Base-by-base conservation (phyloP, 2,113 vertebrate species). In the Pseudorhombus dupliciocellatus region DNA sequence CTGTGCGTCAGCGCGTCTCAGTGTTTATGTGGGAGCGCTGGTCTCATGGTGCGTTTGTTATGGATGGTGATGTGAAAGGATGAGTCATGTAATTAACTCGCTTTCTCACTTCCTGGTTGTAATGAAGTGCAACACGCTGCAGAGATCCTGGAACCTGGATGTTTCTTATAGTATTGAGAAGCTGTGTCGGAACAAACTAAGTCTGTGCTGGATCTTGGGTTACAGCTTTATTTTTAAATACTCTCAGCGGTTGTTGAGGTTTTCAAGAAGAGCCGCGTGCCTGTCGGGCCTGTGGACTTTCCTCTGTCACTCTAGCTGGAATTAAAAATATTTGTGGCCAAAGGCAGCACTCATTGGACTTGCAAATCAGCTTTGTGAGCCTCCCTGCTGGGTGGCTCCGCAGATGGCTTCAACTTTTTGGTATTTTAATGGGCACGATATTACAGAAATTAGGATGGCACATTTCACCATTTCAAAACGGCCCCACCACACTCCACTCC, bases 381-480 rank as follows among this genome's bases (percentile, higher is more conserved):
- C 70, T 75, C 60, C 76, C 73, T 69, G 63, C 63, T 59, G 72
- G 54, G 73, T 79, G 77, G 79, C 77, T 80, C 75, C 80, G 75
- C 89, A 92, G 90, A 92, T 92, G 89, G 88, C 86, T 87, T 79
- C 28, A 79, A 79, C 72, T 79, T 89, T 78, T 77, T 79, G 81
- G 52, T 73, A 74, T 90, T 88, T 88, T 80, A 87, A 87, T 79
- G 79, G 77, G 73, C 83, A 87, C 51, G 63, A 82, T 84, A 70
- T 85, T 68, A 85, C 87, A 42, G 14, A 86, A 77, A 85, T 77
- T 68, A 54, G 42, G 24, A 78, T 81, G 87, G 81, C 85, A 78
- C 25, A 70, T 75, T 66, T 88, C 80, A n/a, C 83, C 84, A 80
- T 83, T 88, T 68, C 61, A 20, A 57, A 31, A 69, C 63, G 62